These are phyloP conservation scores for Polydrusus tereticollis DNA, from an alignment of 2,888 invertebrate genomes.

Conservation along the genomic window DNA sequence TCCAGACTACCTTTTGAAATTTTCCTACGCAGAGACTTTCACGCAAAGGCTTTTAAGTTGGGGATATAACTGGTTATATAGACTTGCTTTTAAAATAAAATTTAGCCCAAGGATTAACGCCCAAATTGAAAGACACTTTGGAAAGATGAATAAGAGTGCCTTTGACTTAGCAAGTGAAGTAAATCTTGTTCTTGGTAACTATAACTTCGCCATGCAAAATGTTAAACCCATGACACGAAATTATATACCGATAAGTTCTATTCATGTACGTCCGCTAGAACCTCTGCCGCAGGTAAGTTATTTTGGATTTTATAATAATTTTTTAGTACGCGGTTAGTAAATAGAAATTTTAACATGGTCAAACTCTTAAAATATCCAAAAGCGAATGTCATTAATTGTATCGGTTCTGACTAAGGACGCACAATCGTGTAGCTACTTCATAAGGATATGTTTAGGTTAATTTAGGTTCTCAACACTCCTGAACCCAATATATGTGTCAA, in stretches of 20 bases:
- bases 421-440: no score
- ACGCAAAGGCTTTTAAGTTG: conserved; percentile 56
- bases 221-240: conserved; percentile 54
- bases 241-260: conserved; percentile 55
- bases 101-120: conserved; percentile 46
- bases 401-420: no score
- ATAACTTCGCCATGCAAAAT: conserved; percentile 54
- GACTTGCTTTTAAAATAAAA: conserved; percentile 14
- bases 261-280: conserved; percentile 56
- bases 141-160: conserved; percentile 50
- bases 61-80: conserved; percentile 41
- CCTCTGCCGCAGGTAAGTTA: conserved; percentile 56
- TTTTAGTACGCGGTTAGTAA: no score
- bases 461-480: no score
- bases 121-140: conserved; percentile 53
- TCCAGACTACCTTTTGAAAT: conserved; percentile 59
- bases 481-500: no score
- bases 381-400: no score
- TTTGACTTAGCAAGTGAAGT: conserved; percentile 54
- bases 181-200: conserved; percentile 56
- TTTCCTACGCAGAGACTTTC: conserved; percentile 55
- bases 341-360: no score
- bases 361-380: no score
- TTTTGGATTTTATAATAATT: no score
- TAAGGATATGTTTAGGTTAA: no score